Evolutionary conservation across 2,113 vertebrate species (phyloP).

Genomic region (Sturnira hondurensis): DNA sequence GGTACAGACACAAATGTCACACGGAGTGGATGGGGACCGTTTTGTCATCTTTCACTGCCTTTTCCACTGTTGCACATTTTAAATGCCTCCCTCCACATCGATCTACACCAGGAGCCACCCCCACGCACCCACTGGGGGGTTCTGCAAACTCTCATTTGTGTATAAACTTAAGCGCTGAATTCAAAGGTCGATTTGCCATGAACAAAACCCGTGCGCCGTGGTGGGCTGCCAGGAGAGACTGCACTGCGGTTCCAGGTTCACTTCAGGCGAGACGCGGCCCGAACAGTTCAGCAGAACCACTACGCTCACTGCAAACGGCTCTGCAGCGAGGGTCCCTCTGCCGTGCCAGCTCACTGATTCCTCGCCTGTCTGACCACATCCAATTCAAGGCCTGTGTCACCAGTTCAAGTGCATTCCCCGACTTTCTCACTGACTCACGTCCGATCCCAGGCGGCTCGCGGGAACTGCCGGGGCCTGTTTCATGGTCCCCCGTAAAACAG

Average conservation of each 20-base stretch:
- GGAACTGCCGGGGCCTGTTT: conserved; percentile 12
- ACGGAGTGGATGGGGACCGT: neutral
- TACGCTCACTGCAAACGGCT: neutral
- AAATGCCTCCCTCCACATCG: neutral
- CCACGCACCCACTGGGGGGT: neutral
- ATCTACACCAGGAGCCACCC: neutral
- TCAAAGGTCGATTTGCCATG: neutral
- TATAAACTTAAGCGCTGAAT: neutral
- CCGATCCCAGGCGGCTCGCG: neutral
- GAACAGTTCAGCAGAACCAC: neutral
- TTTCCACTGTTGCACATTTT: neutral
- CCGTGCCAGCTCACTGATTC: neutral
- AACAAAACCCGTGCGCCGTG: neutral
- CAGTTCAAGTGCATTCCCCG: neutral
- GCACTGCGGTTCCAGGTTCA: neutral
- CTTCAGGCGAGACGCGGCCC: neutral
- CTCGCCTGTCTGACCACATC: neutral
- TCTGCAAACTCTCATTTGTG: neutral
- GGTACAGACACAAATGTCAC: neutral
- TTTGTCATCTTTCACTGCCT: neutral
- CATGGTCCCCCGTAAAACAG: conserved; percentile 47
- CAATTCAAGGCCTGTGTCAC: neutral
- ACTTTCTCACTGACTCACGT: conserved; percentile 64
- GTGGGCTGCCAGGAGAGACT: neutral
- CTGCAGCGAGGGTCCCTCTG: neutral